Evolutionary conservation across 1,140 invertebrate genomes (phyloP), one percentile per base, ranked within the genome.

Genomic region (Achatina immaculata): DNA sequence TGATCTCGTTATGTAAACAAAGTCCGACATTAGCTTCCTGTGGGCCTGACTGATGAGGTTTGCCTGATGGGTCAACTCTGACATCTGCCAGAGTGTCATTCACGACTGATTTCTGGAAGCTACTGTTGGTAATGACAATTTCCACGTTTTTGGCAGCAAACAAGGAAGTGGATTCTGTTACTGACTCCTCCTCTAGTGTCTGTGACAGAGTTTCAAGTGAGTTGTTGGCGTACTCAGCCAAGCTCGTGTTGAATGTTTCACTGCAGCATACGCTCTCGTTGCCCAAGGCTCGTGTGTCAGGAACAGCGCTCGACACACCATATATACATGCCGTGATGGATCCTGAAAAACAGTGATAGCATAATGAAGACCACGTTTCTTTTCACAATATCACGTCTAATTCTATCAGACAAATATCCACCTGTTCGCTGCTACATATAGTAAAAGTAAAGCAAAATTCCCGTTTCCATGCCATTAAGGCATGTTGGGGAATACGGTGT

Each of bases 311-410:
- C n/a, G n/a, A 87, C 21, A 88, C 85, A 9, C 88, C 85, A 80
- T 88, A 84, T 21, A 83, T 80, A 19, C 90, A 76, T 28, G 86
- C 73, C 36, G 88, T 88, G 19, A 90, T 86, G 36, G 88, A 79
- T 31, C 48, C 75, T 77, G 55, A 31, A 24, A 31, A 31, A 55
- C 0, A 34, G 31, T 14, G 31, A 11, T n/a, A n/a, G n/a, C n/a
- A n/a, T n/a, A n/a, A n/a, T n/a, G n/a, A n/a, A n/a, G n/a, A n/a
- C n/a, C n/a, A n/a, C n/a, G n/a, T n/a, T n/a, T n/a, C n/a, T n/a
- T n/a, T n/a, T n/a, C n/a, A n/a, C n/a, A n/a, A n/a, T n/a, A n/a
- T n/a, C n/a, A n/a, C n/a, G n/a, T n/a, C n/a, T n/a, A n/a, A n/a
- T n/a, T n/a, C n/a, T n/a, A n/a, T n/a, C n/a, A n/a, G n/a, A n/a